Evolutionary conservation across 1,140 invertebrate species (phyloP), one percentile per base, ranked within the genome.

Genomic region (Orchesella cincta): DNA sequence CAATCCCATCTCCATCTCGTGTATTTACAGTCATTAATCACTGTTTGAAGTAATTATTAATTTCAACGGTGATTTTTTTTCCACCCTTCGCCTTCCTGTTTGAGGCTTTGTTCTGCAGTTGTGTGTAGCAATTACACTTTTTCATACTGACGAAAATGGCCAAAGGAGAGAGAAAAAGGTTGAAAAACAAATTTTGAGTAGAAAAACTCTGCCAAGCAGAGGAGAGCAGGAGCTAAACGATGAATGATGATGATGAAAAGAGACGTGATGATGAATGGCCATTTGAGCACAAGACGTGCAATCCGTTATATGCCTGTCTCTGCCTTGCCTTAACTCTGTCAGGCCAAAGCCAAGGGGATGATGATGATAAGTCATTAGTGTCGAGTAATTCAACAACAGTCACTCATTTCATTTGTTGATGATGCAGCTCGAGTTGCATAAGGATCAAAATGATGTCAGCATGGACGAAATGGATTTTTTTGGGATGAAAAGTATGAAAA

Each of bases 41-140:
- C 26, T 67, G 62, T 67, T 67, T 67, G 62, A 67, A 33, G 62
- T 67, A 67, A 67, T 67, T 67, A 67, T 67, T 67, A 67, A 67
- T 67, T 67, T 67, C 28, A 67, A 67, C 62, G 62, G 62, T 67
- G 62, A 67, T 67, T 67, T 67, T 46, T 46, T 46, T 67, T 14
- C 62, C 62, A 2, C 26, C 33, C 62, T 67, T 33, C 62, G 54
- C 54, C 26, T 57, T 26, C 54, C 26, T 8, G 8, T 46, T 26
- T 57, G 54, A 57, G 12, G 54, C 12, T 57, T 12, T 57, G n/a
- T 57, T 23, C 54, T 57, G 54, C n/a, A n/a, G 54, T 57, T 5
- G 23, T 57, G 54, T 46, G 39, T 46, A 46, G 5, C 18, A 18
- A 5, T 46, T 18, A 46, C 39, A 8, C 39, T 18, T 8, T 18